Evolutionary conservation across 2,797 vertebrate species (phyloP), one percentile per base, ranked within the genome.

Genomic region (Poeciliopsis infans): DNA sequence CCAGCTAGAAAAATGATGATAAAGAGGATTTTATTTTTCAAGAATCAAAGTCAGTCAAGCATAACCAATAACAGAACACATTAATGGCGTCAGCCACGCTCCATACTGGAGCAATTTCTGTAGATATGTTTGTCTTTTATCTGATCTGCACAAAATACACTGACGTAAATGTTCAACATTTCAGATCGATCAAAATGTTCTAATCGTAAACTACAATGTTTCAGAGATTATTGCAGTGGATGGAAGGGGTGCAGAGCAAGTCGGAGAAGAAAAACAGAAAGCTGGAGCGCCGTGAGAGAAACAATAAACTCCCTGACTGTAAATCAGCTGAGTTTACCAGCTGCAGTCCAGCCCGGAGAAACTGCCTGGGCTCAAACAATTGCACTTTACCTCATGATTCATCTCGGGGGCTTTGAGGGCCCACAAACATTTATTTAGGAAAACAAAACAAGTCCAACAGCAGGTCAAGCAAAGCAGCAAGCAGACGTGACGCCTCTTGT

Each of bases 401-500:
- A 92, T 92, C 82, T 92, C 61, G 46, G 89, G 89, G 83, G 86
- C 79, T 85, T 92, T 90, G 70, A 83, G 78, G 86, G 83, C 89
- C 87, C 76, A 78, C 87, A 87, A 89, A 87, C 88, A 87, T 90
- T 88, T 90, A 85, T 90, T 84, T 83, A 79, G 79, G 64, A 85
- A 86, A 87, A 83, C 82, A 87, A 85, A 87, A 78, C 73, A 64
- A 73, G 83, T 45, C 69, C 74, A 78, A 73, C 39, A 64, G 76
- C 73, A 72, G 81, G 88, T 87, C 77, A 89, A 82, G 80, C 57
- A 33, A 78, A 36, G 77, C 74, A 76, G 69, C 80, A 59, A 81
- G 72, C 5, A 11, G 15, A 39, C 71, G 36, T 70, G 76, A 74
- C 77, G 75, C 68, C 72, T 76, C 46, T 1, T 41, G 68, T 78